phyloP scores from a whole-genome alignment of 2,888 invertebrate species.

The Coelinius sp. region DNA sequence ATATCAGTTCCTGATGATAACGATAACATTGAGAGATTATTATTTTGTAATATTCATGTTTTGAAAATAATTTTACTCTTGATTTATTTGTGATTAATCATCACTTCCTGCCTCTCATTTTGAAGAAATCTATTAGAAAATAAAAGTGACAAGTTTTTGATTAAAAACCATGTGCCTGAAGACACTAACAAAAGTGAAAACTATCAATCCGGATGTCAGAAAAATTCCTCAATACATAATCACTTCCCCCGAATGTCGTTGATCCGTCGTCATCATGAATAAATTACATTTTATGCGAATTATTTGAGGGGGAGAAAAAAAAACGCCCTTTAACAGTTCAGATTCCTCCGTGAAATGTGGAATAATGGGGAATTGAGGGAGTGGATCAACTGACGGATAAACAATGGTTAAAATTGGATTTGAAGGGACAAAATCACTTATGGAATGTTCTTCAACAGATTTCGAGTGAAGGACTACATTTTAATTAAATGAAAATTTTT shows the following conservation, averaged over 20 bases:
- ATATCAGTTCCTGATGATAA: background rate
- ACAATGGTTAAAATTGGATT: background rate
- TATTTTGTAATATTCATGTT: background rate
- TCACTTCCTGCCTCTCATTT: no score
- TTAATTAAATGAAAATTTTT: background rate
- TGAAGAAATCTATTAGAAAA: no score
- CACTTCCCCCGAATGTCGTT: background rate
- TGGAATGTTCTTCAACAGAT: background rate
- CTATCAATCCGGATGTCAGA: background rate
- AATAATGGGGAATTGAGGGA: constrained; percentile 4
- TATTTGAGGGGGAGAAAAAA: background rate
- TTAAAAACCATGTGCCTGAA: background rate
- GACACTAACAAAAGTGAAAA: background rate
- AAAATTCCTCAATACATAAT: background rate
- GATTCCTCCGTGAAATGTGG: background rate
- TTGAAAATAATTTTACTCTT: no score
- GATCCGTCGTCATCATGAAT: background rate
- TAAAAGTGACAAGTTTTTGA: background rate
- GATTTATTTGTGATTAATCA: no score
- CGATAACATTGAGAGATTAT: background rate
- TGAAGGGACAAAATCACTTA: no score
- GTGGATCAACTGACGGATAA: background rate
- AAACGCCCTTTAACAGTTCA: constrained; percentile 1
- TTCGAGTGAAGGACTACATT: background rate
- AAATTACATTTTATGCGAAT: background rate